Conservation (phyloP, 2,888 invertebrate genomes). For the Agrotis ipsilon region DNA sequence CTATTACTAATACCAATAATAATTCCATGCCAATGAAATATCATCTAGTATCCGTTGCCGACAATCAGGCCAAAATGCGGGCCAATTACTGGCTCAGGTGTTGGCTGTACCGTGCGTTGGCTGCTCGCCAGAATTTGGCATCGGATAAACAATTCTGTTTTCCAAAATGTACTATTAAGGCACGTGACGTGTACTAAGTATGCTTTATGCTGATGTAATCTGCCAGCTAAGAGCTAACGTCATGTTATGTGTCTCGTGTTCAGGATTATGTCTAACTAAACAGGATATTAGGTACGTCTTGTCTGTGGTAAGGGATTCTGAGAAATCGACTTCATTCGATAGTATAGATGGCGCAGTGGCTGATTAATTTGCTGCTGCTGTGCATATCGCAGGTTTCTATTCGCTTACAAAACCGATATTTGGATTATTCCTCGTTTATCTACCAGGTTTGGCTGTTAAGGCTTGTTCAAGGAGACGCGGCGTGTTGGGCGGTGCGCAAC, state of each 20-base stretch:
- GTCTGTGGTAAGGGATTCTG: background rate
- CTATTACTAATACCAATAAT: conserved; percentile 46
- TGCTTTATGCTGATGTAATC: conserved; percentile 42
- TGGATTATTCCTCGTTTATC: no score
- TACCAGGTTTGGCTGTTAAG: no score
- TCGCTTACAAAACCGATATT: no score
- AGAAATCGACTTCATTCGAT: background rate
- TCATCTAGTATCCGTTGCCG: conserved; percentile 61
- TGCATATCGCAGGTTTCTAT: background rate
- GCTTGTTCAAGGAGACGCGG: no score
- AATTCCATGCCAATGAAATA: conserved; percentile 62
- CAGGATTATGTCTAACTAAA: conserved; percentile 18
- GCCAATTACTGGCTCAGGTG: conserved; percentile 77
- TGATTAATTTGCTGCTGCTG: no score
- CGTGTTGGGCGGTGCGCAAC: no score
- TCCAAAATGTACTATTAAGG: conserved; percentile 59
- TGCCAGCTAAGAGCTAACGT: conserved; percentile 10
- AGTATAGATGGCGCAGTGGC: no score
- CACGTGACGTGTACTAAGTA: conserved; percentile 52
- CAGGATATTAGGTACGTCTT: background rate
- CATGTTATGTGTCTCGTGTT: background rate
- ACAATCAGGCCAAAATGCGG: conserved; percentile 71
- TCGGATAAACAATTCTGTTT: conserved; percentile 65
- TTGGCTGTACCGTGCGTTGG: conserved; percentile 65
- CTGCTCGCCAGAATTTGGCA: conserved; percentile 52